Conservation (phyloP, 2,113 vertebrate species). For the Penelope pileata region DNA sequence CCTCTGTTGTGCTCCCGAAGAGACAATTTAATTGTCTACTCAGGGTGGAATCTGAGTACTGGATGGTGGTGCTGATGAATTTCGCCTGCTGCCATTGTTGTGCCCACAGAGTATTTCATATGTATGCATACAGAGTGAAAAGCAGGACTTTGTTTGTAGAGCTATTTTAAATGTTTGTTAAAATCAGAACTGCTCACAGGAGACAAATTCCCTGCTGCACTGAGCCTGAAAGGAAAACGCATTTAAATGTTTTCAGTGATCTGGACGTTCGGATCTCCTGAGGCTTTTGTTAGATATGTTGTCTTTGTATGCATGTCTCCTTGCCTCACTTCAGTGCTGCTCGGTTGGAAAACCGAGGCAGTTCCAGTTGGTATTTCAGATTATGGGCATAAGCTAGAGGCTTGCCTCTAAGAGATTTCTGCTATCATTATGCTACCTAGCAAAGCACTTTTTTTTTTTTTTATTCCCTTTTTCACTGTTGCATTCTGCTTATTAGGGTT, state of each 20-base stretch:
- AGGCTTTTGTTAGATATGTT: neutral
- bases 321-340: neutral
- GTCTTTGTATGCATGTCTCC: neutral
- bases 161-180: neutral
- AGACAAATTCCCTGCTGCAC: neutral
- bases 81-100: neutral
- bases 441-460: neutral
- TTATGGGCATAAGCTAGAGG: neutral
- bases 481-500: constrained; percentile 76
- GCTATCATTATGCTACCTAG: neutral
- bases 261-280: neutral
- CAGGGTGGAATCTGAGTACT: neutral
- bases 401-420: neutral
- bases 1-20: neutral
- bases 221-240: neutral
- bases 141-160: neutral
- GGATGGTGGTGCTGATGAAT: neutral
- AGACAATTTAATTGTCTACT: neutral
- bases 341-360: neutral
- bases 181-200: neutral
- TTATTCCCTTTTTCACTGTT: neutral
- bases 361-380: neutral
- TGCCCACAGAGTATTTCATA: neutral
- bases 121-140: neutral
- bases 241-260: neutral